Base-by-base conservation (phyloP, 2,888 invertebrate species). In the Caradrina clavipalpis region DNA sequence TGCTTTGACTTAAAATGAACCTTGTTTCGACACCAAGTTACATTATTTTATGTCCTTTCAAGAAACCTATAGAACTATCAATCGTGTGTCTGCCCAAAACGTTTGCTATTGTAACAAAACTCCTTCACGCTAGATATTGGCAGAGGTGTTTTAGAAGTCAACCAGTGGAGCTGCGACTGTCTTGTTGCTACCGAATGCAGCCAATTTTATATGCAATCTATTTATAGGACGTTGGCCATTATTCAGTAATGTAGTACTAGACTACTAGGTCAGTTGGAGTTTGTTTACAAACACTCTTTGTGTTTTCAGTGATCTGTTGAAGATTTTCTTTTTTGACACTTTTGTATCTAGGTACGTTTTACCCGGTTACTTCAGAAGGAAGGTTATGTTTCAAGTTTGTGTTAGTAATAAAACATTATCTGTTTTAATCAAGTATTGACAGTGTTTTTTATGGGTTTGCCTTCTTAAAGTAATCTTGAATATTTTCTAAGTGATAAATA, bases 201-300 rank as follows among this genome's bases (percentile, higher is more conserved):
- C 66, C 35, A 72, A 35, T 45, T 71, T 17, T 39, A 13, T 64
- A 47, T 54, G 17, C 19, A 50, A 31, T 72, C 71, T 72, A 72
- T 58, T 54, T 60, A 26, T 49, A 49, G 10, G 2, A 21, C n/a
- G 39, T 19, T 35, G 15, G 35, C n/a, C 2, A 22, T 42, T n/a
- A 17, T 45, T 54, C 8, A 13, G 8, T 64, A 19, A 5, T 17
- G 11, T 31, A 21, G 45, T 22, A 11, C 13, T 45, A 15, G 5
- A 5, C 15, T n/a, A n/a, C n/a, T n/a, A n/a, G 15, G 19, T 54
- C 15, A 11, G 0, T 63, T 53, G 17, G 7, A n/a, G 47, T 55
- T 42, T 71, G 54, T 72, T 65, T 72, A 71, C 35, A 50, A 72
- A 70, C 42, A 71, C 0, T 47, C 1, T n/a, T 39, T 53, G 15